These are phyloP conservation scores for Collichthys lucidus DNA, from an alignment of 2,113 vertebrate genomes.

Conservation along the genomic window DNA sequence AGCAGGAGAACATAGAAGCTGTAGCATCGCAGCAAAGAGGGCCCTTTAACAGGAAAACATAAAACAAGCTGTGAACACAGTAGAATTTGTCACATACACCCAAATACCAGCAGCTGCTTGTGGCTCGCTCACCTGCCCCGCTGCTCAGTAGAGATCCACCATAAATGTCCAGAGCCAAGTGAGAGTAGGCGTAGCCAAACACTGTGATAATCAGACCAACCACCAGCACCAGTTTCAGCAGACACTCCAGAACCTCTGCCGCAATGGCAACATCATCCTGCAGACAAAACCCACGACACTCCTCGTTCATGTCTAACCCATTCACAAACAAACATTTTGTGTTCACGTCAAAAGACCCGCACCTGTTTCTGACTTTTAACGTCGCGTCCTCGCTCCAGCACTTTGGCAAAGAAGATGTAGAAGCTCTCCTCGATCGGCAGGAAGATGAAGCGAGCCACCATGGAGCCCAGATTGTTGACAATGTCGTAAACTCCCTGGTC, in stretches of 20 bases:
- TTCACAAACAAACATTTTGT: background rate
- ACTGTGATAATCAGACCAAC: conserved; percentile 91
- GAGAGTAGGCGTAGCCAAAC: conserved; percentile 95
- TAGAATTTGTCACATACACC: background rate
- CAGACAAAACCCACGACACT: conserved; percentile 16
- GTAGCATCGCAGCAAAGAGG: conserved; percentile 89
- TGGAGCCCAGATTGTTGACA: conserved; percentile 96
- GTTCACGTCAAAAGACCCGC: conserved; percentile 14
- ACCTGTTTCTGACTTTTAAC: conserved; percentile 91
- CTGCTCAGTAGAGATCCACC: conserved; percentile 93
- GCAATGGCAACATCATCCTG: conserved; percentile 92
- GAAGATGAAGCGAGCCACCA: conserved; percentile 96
- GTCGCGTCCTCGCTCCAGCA: conserved; percentile 89
- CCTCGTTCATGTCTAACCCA: fast-evolving
- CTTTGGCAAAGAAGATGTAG: conserved; percentile 96
- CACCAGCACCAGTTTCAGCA: conserved; percentile 94
- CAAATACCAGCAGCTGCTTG: background rate
- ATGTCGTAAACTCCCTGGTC: conserved; percentile 97
- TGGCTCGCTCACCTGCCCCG: conserved; percentile 78
- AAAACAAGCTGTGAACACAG: conserved; percentile 7
- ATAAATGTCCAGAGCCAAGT: conserved; percentile 95
- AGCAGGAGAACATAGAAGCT: conserved; percentile 94
- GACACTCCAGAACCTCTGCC: conserved; percentile 89
- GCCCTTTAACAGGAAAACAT: conserved; percentile 84
- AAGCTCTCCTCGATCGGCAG: conserved; percentile 97